Evolutionary conservation across 2,113 vertebrate species (phyloP), one percentile per base, ranked within the genome.

Genomic region (Rutilus rutilus): DNA sequence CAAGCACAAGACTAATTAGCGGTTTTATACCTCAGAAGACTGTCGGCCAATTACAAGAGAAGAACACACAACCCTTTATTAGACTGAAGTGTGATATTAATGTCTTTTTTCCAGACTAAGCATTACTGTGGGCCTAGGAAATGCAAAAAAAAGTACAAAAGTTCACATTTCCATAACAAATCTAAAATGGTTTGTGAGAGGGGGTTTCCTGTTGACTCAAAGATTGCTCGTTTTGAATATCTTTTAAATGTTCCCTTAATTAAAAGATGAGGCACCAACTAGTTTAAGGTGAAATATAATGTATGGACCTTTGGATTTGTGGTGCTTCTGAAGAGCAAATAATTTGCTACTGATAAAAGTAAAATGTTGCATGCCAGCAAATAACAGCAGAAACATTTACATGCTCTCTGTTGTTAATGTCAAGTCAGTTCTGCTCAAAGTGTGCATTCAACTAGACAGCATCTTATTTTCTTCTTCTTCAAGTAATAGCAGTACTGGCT

Each of bases 1-100:
- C 64, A 30, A 85, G 30, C 47, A 45, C 3, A 4, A 2, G 0
- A 15, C 80, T 90, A 88, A 88, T 88, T 89, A 82, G 79, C 25
- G 7, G 50, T 19, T 71, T 10, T 79, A 69, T 84, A 84, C 78
- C 81, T 83, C 19, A 47, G 81, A 88, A 39, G 39, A 81, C 64
- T 73, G 50, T 71, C 23, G 4, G 73, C 77, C 73, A 82, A 88
- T 86, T 88, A 87, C 79, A 83, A 79, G 64, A 45, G n/a, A 71
- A 80, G 42, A 60, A 64, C 60, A 30, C 50, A 80, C 71, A 17
- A 39, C 39, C 33, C 45, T 84, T 81, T 83, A 67, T 67, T 21
- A 81, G 23, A 33, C 79, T 23, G 27, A 67, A 82, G 79, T 50
- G 62, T 47, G 62, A 82, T 82, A 19, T 60, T 42, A 30, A 33